phyloP scores from a whole-genome alignment of 2,888 invertebrate genomes.

The Eupithecia abbreviata region DNA sequence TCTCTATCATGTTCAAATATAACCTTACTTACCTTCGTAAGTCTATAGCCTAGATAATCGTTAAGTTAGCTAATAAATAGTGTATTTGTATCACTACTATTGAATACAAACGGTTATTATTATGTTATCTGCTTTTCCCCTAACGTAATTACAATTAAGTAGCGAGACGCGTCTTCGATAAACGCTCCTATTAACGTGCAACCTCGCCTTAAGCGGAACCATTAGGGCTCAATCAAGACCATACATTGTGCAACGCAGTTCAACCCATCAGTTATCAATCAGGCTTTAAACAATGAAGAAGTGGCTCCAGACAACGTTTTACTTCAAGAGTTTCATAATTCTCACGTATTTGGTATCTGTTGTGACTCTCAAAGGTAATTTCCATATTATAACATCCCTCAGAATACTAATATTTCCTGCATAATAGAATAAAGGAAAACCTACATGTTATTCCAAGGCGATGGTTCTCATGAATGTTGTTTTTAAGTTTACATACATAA shows the following conservation, averaged over 20 bases:
- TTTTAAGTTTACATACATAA: background rate
- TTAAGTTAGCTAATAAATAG: background rate
- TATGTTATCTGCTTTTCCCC: slow-evolving; percentile 1
- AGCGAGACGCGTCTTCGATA: slow-evolving; percentile 24
- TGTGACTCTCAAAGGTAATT: slow-evolving; percentile 24
- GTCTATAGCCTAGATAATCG: background rate
- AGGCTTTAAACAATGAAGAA: slow-evolving; percentile 25
- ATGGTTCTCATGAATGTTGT: background rate
- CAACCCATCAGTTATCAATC: slow-evolving; percentile 21
- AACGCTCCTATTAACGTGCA: slow-evolving; percentile 16
- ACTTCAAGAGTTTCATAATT: slow-evolving; percentile 8
- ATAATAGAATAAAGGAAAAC: background rate
- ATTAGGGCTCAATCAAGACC: slow-evolving; percentile 28
- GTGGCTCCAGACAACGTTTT: slow-evolving; percentile 6
- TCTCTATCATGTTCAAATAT: background rate
- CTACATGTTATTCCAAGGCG: background rate
- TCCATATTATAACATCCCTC: background rate
- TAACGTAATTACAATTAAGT: slow-evolving; percentile 10
- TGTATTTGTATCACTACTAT: background rate
- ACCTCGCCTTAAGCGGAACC: slow-evolving; percentile 12
- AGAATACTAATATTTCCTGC: background rate
- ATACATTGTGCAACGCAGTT: slow-evolving; percentile 25
- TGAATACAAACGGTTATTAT: slow-evolving; percentile 7
- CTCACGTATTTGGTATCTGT: slow-evolving; percentile 22
- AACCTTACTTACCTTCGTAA: background rate